These are phyloP conservation scores for Melitaea athalia DNA, from an alignment of 2,888 invertebrate genomes.

Conservation along the genomic window DNA sequence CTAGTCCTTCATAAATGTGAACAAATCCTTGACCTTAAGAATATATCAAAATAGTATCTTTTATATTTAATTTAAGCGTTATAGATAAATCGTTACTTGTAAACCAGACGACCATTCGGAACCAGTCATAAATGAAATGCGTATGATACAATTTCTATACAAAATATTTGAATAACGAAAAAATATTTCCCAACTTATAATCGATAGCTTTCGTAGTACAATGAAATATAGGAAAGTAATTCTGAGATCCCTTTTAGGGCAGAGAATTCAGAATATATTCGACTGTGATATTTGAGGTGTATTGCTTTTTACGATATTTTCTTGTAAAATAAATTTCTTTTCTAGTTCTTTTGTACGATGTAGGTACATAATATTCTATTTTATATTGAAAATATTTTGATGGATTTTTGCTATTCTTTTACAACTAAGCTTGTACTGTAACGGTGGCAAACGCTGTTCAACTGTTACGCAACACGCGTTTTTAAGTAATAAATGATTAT, in stretches of 20 bases:
- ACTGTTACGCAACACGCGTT: no score
- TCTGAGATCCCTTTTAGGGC: constrained; percentile 9
- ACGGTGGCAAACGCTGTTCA: no score
- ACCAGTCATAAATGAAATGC: background rate
- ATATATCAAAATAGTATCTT: background rate
- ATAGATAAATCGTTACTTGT: background rate
- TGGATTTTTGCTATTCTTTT: background rate
- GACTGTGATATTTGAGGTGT: background rate
- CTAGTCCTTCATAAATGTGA: background rate
- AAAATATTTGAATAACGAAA: background rate
- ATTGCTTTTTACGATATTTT: constrained; percentile 4
- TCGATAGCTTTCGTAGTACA: constrained; percentile 13
- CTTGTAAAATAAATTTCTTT: background rate
- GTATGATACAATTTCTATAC: background rate
- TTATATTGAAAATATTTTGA: no score
- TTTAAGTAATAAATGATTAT: no score
- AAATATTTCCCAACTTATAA: background rate
- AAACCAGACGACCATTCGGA: background rate
- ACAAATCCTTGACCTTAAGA: background rate
- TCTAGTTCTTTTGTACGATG: no score
- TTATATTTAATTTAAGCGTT: constrained; percentile 1
- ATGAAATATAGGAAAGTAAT: constrained; percentile 27
- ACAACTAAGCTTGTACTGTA: background rate
- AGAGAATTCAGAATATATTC: constrained; percentile 18
- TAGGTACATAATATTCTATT: no score